phyloP scores from a whole-genome alignment of 2,888 invertebrate genomes.

The Crematogaster levior region DNA sequence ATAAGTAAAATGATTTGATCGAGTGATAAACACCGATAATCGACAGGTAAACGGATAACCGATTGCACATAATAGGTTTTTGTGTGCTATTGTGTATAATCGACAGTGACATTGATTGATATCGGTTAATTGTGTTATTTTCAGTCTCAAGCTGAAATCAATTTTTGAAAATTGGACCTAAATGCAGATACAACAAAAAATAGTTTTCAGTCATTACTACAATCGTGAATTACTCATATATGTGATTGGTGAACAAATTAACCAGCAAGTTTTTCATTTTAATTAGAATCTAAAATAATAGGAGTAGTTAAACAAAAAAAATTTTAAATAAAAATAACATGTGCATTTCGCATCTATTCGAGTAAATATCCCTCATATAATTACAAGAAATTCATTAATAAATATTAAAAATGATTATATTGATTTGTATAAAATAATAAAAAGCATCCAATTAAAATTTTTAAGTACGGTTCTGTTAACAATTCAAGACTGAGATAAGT shows the following conservation, averaged over 20 bases:
- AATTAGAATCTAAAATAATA: neutral
- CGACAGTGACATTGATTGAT: conserved; percentile 7
- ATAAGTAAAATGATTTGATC: neutral
- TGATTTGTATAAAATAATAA: neutral
- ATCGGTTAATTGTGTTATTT: conserved; percentile 12
- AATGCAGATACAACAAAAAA: neutral
- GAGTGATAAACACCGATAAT: neutral
- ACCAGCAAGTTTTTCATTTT: neutral
- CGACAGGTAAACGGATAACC: conserved; percentile 1
- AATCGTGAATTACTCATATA: neutral
- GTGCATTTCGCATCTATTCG: neutral
- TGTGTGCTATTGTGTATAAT: neutral
- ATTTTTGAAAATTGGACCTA: conserved; percentile 1
- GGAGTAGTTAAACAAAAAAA: neutral
- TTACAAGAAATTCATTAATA: neutral
- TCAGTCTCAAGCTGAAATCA: neutral
- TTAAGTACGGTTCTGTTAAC: neutral
- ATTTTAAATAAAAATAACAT: neutral
- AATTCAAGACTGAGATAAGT: neutral
- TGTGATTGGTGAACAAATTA: neutral
- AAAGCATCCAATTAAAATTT: neutral
- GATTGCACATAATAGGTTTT: neutral
- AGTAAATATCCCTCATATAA: neutral
- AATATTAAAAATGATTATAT: neutral
- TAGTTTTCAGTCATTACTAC: neutral